phyloP scores from a whole-genome alignment of 2,797 vertebrate genomes.

The Sebastes alutus region DNA sequence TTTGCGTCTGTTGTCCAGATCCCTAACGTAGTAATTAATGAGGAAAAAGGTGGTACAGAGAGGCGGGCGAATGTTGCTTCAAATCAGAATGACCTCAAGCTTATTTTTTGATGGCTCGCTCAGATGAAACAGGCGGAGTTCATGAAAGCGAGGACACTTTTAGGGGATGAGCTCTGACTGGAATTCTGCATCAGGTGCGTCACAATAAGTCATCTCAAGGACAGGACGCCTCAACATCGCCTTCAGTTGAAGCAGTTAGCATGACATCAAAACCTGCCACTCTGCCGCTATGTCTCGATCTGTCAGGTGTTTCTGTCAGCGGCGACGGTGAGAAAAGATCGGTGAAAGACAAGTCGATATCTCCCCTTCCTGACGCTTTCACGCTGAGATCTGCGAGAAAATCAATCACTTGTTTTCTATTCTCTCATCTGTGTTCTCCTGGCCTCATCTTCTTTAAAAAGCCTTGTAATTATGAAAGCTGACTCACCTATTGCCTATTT shows the following conservation, averaged over 20 bases:
- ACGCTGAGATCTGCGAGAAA: constrained; percentile 8
- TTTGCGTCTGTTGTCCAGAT: constrained; percentile 1
- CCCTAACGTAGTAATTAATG: constrained; percentile 18
- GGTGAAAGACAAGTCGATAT: constrained; percentile 22
- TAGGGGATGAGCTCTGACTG: not conserved
- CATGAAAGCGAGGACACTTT: constrained; percentile 14
- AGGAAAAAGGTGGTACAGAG: not conserved
- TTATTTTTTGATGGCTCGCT: constrained; percentile 15
- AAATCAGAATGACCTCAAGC: constrained; percentile 16
- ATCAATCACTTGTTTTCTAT: constrained; percentile 18
- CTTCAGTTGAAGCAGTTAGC: constrained; percentile 13
- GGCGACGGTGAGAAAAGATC: constrained; percentile 22
- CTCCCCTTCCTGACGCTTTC: constrained; percentile 7
- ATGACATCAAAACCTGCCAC: constrained; percentile 34
- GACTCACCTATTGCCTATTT: not conserved
- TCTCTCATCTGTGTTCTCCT: not conserved
- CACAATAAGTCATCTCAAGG: constrained; percentile 37
- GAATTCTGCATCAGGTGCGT: constrained; percentile 6
- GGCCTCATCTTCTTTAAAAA: not conserved
- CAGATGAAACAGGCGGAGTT: constrained; percentile 21
- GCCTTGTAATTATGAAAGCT: constrained; percentile 5
- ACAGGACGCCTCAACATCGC: not conserved
- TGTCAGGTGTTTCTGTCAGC: constrained; percentile 31
- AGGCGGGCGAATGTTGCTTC: not conserved
- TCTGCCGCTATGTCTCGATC: constrained; percentile 15